Evolutionary conservation across 2,113 vertebrate genomes (phyloP).

Genomic region (Chrysemys picta): DNA sequence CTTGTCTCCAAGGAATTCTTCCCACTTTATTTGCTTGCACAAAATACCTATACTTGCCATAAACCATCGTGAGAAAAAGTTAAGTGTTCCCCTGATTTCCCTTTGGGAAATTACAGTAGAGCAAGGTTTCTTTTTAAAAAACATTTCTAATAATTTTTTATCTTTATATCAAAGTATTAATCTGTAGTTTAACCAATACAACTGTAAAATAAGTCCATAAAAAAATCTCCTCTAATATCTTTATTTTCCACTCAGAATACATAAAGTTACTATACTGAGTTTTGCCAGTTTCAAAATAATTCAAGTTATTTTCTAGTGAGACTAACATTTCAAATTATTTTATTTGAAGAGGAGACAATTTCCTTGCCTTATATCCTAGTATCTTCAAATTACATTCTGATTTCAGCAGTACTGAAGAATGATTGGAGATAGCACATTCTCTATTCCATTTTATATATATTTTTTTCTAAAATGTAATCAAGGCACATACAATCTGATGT

Average conservation of each 20-base stretch:
- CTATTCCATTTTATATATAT: background rate
- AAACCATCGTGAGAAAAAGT: background rate
- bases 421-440: background rate
- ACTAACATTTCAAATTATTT: background rate
- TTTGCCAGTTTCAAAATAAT: background rate
- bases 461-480: background rate
- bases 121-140: background rate
- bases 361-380: background rate
- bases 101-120: constrained; percentile 20
- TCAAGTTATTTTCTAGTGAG: background rate
- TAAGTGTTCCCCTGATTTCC: background rate
- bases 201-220: background rate
- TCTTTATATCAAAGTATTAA: background rate
- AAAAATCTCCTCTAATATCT: background rate
- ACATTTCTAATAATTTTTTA: background rate
- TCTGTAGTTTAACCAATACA: background rate
- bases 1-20: background rate
- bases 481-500: background rate
- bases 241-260: background rate
- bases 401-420: background rate
- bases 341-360: background rate
- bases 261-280: background rate
- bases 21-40: background rate
- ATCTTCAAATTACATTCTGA: background rate
- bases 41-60: background rate